These are phyloP conservation scores for Brachyrhaphis roseni DNA, from an alignment of 2,797 vertebrate species.

Conservation along the genomic window DNA sequence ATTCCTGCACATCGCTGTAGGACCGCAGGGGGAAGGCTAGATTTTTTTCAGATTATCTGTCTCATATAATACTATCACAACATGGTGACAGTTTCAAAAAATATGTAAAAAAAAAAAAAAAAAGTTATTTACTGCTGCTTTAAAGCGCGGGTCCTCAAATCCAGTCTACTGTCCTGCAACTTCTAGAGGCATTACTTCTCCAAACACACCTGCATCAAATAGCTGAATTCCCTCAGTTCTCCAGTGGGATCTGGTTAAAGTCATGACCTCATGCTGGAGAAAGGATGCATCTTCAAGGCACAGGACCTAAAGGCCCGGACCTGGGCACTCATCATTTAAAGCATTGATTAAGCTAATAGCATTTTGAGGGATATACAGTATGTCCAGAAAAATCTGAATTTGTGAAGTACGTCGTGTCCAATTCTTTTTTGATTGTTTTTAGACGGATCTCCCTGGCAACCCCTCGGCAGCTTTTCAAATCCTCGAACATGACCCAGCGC, in stretches of 20 bases:
- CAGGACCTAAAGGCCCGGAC: not conserved
- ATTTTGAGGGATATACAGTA: not conserved
- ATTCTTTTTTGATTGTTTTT: constrained; percentile 36
- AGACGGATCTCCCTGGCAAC: constrained; percentile 96
- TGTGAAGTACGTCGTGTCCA: not conserved
- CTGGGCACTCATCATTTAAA: not conserved
- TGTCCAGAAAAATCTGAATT: not conserved
- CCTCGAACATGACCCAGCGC: constrained; percentile 99
- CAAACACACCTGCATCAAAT: not conserved
- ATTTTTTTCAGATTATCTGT: no score
- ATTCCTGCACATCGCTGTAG: no score
- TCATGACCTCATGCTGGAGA: no score
- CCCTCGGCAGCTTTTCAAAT: constrained; percentile 97
- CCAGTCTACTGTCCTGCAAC: not conserved
- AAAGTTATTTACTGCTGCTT: no score
- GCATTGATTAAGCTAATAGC: not conserved
- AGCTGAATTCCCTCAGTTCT: not conserved
- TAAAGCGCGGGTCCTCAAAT: not conserved
- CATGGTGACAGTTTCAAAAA: no score
- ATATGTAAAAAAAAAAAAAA: no score
- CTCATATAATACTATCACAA: no score
- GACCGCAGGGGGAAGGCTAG: no score
- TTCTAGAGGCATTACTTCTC: not conserved
- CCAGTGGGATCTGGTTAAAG: not conserved
- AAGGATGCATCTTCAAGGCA: not conserved